Conservation (phyloP, 2,113 vertebrate species). For the Meles meles region DNA sequence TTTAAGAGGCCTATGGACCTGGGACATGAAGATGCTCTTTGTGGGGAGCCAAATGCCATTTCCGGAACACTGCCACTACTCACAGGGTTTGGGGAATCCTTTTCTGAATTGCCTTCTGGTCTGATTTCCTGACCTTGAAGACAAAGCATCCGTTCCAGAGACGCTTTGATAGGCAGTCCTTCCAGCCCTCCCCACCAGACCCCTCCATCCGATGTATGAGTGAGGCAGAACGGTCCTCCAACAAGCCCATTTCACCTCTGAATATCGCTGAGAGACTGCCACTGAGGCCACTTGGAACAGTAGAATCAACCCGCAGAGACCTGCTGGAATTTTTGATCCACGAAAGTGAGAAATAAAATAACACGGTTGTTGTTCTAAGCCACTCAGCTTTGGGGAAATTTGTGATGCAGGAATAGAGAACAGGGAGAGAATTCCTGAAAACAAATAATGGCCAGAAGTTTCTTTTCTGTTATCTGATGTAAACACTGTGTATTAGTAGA, state of each 20-base stretch:
- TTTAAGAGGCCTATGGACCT: neutral
- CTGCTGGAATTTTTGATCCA: neutral
- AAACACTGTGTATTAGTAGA: neutral
- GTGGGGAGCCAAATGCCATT: neutral
- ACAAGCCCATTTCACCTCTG: neutral
- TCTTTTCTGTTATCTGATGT: neutral
- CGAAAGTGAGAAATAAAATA: neutral
- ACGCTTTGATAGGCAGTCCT: neutral
- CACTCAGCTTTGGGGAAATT: neutral
- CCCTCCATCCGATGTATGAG: neutral
- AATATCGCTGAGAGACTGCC: neutral
- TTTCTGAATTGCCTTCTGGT: neutral
- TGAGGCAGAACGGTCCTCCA: neutral
- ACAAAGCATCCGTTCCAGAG: neutral
- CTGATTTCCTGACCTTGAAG: neutral
- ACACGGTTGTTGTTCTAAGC: neutral
- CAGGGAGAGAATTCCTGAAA: neutral
- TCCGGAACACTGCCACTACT: neutral
- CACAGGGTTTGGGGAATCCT: neutral
- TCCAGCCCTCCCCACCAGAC: neutral
- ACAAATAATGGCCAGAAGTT: neutral
- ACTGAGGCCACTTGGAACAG: neutral
- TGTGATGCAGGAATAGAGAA: neutral
- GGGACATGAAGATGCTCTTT: neutral
- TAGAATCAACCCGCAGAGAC: neutral